phyloP scores from a whole-genome alignment of 2,113 vertebrate genomes.

The Larimichthys crocea region DNA sequence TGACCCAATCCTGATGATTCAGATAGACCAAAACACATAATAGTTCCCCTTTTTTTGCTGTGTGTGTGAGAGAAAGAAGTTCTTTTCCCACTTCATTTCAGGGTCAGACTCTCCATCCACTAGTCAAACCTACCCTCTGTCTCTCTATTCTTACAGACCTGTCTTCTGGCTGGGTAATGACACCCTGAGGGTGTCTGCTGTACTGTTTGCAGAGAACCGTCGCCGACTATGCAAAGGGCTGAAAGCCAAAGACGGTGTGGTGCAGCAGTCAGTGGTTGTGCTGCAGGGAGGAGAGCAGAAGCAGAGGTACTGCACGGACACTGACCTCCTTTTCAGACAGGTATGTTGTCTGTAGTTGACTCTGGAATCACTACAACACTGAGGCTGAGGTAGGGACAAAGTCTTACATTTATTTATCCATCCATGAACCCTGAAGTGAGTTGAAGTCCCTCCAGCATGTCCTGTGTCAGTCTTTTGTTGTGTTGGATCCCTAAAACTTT shows the following conservation, averaged over 20 bases:
- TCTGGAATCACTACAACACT: background rate
- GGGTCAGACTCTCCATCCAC: too few relatives aligned
- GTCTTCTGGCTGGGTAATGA: constrained; percentile 93
- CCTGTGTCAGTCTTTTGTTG: background rate
- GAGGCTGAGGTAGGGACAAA: background rate
- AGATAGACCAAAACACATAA: background rate
- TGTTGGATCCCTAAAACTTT: background rate
- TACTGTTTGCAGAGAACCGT: constrained; percentile 91
- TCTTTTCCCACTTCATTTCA: too few relatives aligned
- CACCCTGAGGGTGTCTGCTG: constrained; percentile 89
- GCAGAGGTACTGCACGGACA: constrained; percentile 95
- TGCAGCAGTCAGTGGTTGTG: constrained; percentile 82
- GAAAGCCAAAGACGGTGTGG: constrained; percentile 76
- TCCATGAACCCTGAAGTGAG: background rate
- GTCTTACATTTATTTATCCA: background rate
- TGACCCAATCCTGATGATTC: constrained; percentile 15
- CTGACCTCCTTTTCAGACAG: constrained; percentile 92
- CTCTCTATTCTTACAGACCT: constrained; percentile 81
- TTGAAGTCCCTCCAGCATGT: background rate
- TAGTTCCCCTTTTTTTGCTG: background rate
- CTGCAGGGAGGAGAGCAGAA: constrained; percentile 93
- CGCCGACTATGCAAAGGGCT: constrained; percentile 87
- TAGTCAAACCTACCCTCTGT: background rate
- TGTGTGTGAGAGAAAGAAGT: background rate
- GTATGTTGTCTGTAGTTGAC: constrained; percentile 71